phyloP scores from a whole-genome alignment of 2,113 vertebrate species.

The Halcyon senegalensis region DNA sequence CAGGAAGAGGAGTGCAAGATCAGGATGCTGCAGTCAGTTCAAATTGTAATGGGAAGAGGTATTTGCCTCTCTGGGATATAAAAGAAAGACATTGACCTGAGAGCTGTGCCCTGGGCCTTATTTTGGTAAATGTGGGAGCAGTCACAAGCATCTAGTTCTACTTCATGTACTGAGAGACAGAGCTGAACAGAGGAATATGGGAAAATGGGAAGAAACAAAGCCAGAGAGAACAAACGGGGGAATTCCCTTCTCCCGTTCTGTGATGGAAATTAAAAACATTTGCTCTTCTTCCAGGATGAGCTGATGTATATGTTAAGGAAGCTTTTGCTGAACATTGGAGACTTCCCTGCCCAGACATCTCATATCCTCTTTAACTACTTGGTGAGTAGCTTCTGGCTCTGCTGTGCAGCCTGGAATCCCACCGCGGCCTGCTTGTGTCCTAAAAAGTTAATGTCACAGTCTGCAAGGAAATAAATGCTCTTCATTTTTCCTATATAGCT shows the following conservation, averaged over 20 bases:
- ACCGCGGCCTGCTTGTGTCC: not conserved
- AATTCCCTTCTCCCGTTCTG: not conserved
- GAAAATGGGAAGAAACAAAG: not conserved
- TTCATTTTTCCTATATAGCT: not conserved
- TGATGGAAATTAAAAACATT: not conserved
- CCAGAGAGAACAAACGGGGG: not conserved
- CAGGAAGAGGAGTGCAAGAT: not conserved
- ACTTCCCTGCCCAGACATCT: constrained; percentile 96
- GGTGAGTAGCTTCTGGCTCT: constrained; percentile 75
- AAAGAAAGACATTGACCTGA: not conserved
- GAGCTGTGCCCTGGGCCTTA: not conserved
- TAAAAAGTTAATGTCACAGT: not conserved
- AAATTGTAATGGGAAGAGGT: not conserved
- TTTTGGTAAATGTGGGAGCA: not conserved
- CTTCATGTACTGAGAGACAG: not conserved
- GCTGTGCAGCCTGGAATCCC: not conserved
- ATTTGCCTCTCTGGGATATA: not conserved
- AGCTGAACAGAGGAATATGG: not conserved
- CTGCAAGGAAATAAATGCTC: not conserved
- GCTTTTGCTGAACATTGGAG: constrained; percentile 94
- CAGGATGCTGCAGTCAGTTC: not conserved
- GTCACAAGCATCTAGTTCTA: not conserved
- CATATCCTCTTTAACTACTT: constrained; percentile 99
- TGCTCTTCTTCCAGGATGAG: constrained; percentile 85
- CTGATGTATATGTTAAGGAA: constrained; percentile 98